These are phyloP conservation scores for Cylloceria caligata DNA, from an alignment of 2,888 invertebrate genomes.

Conservation along the genomic window DNA sequence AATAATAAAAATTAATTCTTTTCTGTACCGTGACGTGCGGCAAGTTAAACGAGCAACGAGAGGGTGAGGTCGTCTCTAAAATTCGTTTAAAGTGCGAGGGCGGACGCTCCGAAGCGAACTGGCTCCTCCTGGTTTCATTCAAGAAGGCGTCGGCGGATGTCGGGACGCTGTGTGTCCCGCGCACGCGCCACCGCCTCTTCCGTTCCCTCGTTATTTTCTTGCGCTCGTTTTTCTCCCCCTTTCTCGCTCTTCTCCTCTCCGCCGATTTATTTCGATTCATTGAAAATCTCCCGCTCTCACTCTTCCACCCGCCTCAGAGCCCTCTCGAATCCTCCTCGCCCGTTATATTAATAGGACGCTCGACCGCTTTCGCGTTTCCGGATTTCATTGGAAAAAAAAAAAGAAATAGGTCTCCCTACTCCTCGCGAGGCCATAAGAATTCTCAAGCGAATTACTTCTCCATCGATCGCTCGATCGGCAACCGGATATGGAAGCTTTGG, in stretches of 20 bases:
- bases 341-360: slow-evolving; percentile 73
- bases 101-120: slow-evolving; percentile 79
- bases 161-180: slow-evolving; percentile 70
- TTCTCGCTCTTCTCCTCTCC: slow-evolving; percentile 59
- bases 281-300: slow-evolving; percentile 72
- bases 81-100: slow-evolving; percentile 74
- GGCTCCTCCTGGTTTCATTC: slow-evolving; percentile 79
- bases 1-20: neutral
- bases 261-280: slow-evolving; percentile 80
- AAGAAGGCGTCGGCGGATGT: slow-evolving; percentile 80
- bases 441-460: slow-evolving; percentile 1
- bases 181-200: slow-evolving; percentile 73
- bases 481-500: slow-evolving; percentile 5
- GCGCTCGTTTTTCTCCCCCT: slow-evolving; percentile 52
- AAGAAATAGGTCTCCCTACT: neutral
- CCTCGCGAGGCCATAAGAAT: neutral
- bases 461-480: neutral
- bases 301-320: slow-evolving; percentile 10
- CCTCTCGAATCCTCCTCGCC: slow-evolving; percentile 55
- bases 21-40: neutral
- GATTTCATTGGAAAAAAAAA: slow-evolving; percentile 58
- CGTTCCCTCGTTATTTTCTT: slow-evolving; percentile 25
- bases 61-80: slow-evolving; percentile 34
- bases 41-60: neutral
- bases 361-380: slow-evolving; percentile 70